These are phyloP conservation scores for Limnephilus rhombicus DNA, from an alignment of 2,888 invertebrate species.

Conservation along the genomic window DNA sequence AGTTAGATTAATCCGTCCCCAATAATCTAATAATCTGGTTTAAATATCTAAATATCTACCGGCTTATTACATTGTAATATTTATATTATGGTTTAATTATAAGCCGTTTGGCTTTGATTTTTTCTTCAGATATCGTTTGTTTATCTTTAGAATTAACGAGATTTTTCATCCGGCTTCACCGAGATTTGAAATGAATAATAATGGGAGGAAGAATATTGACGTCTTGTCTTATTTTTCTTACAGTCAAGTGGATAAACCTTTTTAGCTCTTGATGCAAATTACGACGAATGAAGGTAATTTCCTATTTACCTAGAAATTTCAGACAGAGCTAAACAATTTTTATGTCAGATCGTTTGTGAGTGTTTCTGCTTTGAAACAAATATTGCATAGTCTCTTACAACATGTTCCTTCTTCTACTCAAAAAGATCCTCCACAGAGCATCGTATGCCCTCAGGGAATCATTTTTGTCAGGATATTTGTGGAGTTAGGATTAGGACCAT, in stretches of 20 bases:
- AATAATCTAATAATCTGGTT: neutral
- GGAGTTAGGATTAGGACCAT: no score
- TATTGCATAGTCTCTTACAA: no score
- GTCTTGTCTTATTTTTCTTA: neutral
- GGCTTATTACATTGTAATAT: neutral
- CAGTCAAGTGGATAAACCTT: neutral
- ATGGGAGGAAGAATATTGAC: neutral
- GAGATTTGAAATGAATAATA: neutral
- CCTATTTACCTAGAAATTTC: neutral
- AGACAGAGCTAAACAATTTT: neutral
- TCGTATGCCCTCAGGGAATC: no score
- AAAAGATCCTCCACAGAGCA: no score
- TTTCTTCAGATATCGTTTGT: neutral
- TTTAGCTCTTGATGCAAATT: neutral
- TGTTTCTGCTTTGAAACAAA: no score
- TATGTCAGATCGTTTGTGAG: no score
- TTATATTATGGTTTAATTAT: neutral
- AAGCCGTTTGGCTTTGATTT: neutral
- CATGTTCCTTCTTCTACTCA: no score
- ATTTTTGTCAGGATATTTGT: no score
- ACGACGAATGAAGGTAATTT: neutral
- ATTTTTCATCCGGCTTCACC: neutral
- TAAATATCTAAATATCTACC: no score
- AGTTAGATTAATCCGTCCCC: neutral
- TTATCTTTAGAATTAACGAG: neutral